Conservation (phyloP, 2,888 invertebrate species). For the Trachelus tabidus region DNA sequence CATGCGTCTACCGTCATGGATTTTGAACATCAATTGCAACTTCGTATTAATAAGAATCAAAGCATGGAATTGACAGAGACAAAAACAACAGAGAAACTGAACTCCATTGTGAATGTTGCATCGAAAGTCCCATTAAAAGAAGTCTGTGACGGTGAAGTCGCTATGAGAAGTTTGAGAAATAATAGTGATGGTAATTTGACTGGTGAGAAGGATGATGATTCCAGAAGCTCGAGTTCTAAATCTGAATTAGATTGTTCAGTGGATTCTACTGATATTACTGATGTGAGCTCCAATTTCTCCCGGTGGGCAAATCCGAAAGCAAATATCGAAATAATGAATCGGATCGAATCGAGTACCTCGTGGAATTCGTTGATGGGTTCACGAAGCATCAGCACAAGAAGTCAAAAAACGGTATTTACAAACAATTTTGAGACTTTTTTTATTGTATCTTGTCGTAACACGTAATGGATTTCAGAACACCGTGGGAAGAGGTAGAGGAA, state of each 20-base stretch:
- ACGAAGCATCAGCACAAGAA: slow-evolving; percentile 8
- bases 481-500: slow-evolving; percentile 37
- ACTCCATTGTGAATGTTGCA: slow-evolving; percentile 38
- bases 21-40: background rate
- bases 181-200: slow-evolving; percentile 20
- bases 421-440: slow-evolving; percentile 7
- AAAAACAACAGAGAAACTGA: background rate
- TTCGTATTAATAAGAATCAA: background rate
- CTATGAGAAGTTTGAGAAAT: slow-evolving; percentile 9
- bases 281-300: slow-evolving; percentile 25
- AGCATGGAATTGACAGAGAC: background rate
- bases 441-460: slow-evolving; percentile 15
- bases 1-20: background rate
- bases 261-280: slow-evolving; percentile 3
- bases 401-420: slow-evolving; percentile 11
- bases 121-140: slow-evolving; percentile 48
- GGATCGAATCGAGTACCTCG: background rate
- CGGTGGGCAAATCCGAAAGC: slow-evolving; percentile 35
- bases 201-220: background rate
- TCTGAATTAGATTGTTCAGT: slow-evolving; percentile 20
- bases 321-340: slow-evolving; percentile 4
- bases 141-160: slow-evolving; percentile 24
- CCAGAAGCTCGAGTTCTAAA: slow-evolving; percentile 13
- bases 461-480: slow-evolving; percentile 21
- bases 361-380: slow-evolving; percentile 5